Percentiles rank a stretch among this genome's conserved stretches.
Conservation (phyloP, 30 jellyfish, hydroid and myxozoan genomes). For the Aurelia coerulea region DNA sequence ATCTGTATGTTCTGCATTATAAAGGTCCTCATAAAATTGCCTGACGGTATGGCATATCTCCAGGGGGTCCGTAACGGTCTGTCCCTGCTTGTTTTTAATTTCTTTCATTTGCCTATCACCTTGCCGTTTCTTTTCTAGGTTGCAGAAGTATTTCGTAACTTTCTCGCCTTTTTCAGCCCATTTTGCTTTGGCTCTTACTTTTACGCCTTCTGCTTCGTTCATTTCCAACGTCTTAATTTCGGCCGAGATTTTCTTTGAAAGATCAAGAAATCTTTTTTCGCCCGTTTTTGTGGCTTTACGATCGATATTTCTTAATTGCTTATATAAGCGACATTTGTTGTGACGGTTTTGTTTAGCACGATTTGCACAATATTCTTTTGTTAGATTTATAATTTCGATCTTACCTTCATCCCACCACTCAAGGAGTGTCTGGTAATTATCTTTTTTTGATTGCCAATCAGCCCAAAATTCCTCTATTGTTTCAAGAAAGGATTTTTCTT, state of each 20-base stretch:
- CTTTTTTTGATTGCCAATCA: neutral
- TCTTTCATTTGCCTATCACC: conserved; percentile 8
- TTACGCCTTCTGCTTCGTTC: conserved; percentile 10
- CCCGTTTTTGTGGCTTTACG: conserved; percentile 16
- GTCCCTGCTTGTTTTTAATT: neutral
- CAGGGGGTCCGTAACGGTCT: neutral
- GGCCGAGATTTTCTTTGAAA: neutral
- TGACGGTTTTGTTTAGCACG: neutral
- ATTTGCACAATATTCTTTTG: neutral
- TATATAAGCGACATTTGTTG: neutral
- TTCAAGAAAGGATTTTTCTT: neutral
- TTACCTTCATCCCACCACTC: conserved; percentile 22
- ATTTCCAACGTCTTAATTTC: neutral
- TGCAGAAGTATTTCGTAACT: conserved; percentile 22
- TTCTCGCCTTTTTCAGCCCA: conserved; percentile 48
- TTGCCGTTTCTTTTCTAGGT: conserved; percentile 13
- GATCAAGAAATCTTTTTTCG: neutral
- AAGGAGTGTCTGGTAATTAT: neutral
- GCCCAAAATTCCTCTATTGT: neutral
- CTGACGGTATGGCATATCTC: neutral
- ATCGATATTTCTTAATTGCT: conserved; percentile 11
- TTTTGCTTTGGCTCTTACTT: neutral
- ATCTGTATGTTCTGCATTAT: neutral
- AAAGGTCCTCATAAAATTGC: neutral
- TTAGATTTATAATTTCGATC: neutral